Base-by-base conservation (phyloP, 1,140 invertebrate genomes). In the Atopsyche davidsoni region DNA sequence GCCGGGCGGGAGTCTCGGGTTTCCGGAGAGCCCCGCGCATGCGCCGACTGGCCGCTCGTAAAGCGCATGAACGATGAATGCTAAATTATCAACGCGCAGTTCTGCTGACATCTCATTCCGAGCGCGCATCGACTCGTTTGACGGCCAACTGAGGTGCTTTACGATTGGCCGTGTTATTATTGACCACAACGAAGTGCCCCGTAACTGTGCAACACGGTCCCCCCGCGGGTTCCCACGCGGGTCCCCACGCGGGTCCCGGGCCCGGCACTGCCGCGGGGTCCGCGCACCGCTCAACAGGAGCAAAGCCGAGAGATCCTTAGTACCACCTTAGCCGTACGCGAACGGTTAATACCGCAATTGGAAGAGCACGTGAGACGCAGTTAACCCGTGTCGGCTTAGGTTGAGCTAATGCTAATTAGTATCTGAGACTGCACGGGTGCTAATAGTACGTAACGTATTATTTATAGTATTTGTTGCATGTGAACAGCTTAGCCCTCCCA, bases 11-110 rank as follows among this genome's bases (percentile, higher is more conserved):
- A 21, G 17, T 11, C n/a, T n/a, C n/a, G n/a, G n/a, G n/a, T n/a
- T n/a, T n/a, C n/a, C n/a, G n/a, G n/a, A n/a, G n/a, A n/a, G n/a
- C n/a, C n/a, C n/a, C n/a, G n/a, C n/a, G n/a, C n/a, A n/a, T n/a
- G n/a, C n/a, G n/a, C n/a, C n/a, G n/a, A n/a, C n/a, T n/a, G n/a
- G 16, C 25, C 40, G 48, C 25, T 47, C 51, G 44, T 53, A 53
- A 53, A 53, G 47, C 24, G 28, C 13, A 43, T 46, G 51, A 53
- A 42, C 35, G 45, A 53, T 53, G 51, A 47, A 53, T 53, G 43
- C 47, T 47, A 53, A 53, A 53, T 53, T 53, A 53, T 40, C 14
- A 4, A 18, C 41, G 14, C 35, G 32, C 31, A 35, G 10, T 18
- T 13, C 38, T 10, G 46, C 21, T 32, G 51, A 53, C 51, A 47